Conservation (phyloP, 1,140 invertebrate genomes). For the Panagrolaimus sp. region DNA sequence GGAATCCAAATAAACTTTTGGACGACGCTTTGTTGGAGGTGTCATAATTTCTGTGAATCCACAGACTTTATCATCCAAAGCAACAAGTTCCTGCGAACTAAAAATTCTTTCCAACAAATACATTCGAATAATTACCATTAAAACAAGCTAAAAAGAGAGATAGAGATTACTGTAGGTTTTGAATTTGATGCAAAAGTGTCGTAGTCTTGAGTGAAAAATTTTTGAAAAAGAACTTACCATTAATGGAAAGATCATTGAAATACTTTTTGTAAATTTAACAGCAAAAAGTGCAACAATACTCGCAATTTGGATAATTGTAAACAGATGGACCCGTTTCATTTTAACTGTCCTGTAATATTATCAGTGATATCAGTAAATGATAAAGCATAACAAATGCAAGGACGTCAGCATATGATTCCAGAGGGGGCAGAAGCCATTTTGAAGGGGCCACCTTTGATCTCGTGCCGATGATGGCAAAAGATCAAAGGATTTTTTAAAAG, state of each 20-base stretch:
- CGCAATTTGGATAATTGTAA: slow-evolving; percentile 47
- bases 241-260: slow-evolving; percentile 28
- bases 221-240: background rate
- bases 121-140: slow-evolving; percentile 91
- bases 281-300: slow-evolving; percentile 43
- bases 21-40: slow-evolving; percentile 16
- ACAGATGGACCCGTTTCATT: slow-evolving; percentile 50
- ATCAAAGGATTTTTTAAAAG: too few relatives aligned
- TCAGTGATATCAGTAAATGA: too few relatives aligned
- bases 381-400: too few relatives aligned
- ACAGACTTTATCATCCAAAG: slow-evolving; percentile 27
- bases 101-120: slow-evolving; percentile 56
- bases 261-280: slow-evolving; percentile 44
- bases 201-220: background rate
- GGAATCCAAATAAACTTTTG: background rate
- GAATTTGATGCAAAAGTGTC: background rate
- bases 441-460: too few relatives aligned
- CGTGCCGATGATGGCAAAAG: too few relatives aligned
- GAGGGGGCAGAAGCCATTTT: too few relatives aligned
- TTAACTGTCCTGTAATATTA: too few relatives aligned
- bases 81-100: slow-evolving; percentile 29
- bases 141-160: slow-evolving; percentile 69
- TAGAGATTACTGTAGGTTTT: background rate
- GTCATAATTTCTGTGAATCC: slow-evolving; percentile 28
- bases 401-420: too few relatives aligned